Conservation (phyloP, 2,113 vertebrate genomes). For the Prinia subflava region DNA sequence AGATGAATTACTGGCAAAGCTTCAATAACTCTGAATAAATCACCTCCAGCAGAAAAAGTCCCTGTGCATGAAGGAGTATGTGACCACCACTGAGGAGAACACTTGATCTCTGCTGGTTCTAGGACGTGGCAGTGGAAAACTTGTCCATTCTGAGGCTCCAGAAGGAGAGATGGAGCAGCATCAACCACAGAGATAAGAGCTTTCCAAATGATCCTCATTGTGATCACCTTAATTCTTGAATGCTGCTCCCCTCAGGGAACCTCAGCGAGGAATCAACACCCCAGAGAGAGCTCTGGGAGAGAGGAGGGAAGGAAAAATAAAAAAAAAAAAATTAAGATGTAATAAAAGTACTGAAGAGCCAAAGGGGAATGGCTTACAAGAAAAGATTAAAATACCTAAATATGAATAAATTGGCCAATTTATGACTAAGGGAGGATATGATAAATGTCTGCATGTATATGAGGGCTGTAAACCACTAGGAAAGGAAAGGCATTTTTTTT, state of each 20-base stretch:
- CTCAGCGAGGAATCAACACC: background rate
- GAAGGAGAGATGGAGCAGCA: background rate
- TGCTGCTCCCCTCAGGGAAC: background rate
- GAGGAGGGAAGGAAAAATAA: background rate
- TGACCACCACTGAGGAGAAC: background rate
- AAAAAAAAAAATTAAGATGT: background rate
- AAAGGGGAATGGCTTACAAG: background rate
- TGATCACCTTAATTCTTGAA: background rate
- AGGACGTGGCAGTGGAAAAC: background rate
- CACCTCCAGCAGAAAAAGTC: background rate
- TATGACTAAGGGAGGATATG: constrained; percentile 20
- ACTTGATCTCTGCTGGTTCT: background rate
- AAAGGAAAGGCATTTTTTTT: background rate
- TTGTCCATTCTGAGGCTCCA: background rate
- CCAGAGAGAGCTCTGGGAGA: background rate
- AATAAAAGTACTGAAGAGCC: background rate
- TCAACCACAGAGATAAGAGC: background rate
- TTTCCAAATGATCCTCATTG: background rate
- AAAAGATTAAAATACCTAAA: background rate
- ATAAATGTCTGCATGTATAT: background rate
- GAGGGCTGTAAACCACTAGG: background rate
- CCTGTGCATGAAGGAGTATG: fast-evolving
- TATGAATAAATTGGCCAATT: background rate
- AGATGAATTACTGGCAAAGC: background rate
- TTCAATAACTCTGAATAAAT: background rate